Evolutionary conservation across 2,113 vertebrate species (phyloP), one percentile per base, ranked within the genome.

Genomic region (Scytalopus superciliaris): DNA sequence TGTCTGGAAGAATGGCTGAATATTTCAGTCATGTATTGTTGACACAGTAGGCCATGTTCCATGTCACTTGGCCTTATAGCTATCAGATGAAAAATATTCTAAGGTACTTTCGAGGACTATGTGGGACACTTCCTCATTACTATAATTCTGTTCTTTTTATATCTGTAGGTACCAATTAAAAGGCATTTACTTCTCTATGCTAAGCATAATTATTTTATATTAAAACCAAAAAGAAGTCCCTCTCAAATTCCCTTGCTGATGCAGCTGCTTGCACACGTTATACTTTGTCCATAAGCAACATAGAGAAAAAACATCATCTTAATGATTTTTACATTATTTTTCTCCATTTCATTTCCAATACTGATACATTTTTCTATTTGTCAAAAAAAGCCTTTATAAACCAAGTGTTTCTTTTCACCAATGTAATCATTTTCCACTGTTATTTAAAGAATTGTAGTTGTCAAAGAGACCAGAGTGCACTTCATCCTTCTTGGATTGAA

Each of bases 281-380:
- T 31, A 64, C 6, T 69, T n/a, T 40, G 4, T n/a, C 78, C 30
- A 47, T 14, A 60, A 60, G 4, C 7, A 73, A 87, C 62, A 72
- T 6, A 56, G 4, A 4, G 6, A 39, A 75, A 78, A 67, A 30
- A 0, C 1, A 9, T 0, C 6, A 79, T 4, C 7, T 19, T 25
- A 14, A 27, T 73, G 31, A 30, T 40, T 53, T 86, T 67, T 53
- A 42, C 6, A 53, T 22, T 57, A 8, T 50, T 73, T 87, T 73
- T 76, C 57, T 92, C 25, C 14, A 55, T 31, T 92, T 90, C 10
- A 56, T 33, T 60, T 6, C 23, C 12, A 45, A 11, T 77, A 62
- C 9, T 19, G 19, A 22, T 31, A 64, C 1, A 3, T 42, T 80
- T 62, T 76, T 53, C 5, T 64, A 2, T 56, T 79, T 37, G 2